Percentiles rank a stretch among this genome's conserved stretches.
Evolutionary conservation across 2,888 invertebrate species (phyloP).

Genomic region (Cheilosia soror): DNA sequence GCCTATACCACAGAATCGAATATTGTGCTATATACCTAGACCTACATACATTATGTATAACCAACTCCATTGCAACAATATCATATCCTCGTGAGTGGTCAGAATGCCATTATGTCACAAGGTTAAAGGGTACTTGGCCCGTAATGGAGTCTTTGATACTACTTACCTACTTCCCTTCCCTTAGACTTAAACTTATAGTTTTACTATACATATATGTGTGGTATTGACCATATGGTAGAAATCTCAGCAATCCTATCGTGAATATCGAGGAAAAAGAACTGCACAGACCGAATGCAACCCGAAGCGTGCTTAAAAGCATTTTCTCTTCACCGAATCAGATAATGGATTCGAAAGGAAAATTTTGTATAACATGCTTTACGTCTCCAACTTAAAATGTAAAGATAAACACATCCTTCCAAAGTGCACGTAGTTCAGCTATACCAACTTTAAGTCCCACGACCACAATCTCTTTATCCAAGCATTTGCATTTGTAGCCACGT

Average conservation of each 20-base stretch:
- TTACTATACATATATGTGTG: too few relatives aligned
- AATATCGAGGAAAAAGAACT: neutral
- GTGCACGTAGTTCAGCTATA: constrained; percentile 19
- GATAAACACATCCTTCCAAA: constrained; percentile 38
- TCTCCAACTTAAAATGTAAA: constrained; percentile 11
- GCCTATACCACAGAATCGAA: too few relatives aligned
- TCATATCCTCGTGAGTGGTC: too few relatives aligned
- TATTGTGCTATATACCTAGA: too few relatives aligned
- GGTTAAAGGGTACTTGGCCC: neutral
- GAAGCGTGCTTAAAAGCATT: constrained; percentile 8
- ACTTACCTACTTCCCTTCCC: neutral
- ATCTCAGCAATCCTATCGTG: neutral
- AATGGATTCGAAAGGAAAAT: constrained; percentile 12
- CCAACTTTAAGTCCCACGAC: constrained; percentile 30
- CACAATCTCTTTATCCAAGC: constrained; percentile 35
- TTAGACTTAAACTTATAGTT: neutral
- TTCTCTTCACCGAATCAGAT: neutral
- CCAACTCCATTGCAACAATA: too few relatives aligned
- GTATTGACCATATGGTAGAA: neutral
- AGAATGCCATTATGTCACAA: too few relatives aligned
- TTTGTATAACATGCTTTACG: constrained; percentile 8
- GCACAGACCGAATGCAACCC: neutral
- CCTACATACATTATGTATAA: too few relatives aligned
- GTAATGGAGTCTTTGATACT: neutral
- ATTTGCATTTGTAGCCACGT: constrained; percentile 63